Evolutionary conservation across 2,113 vertebrate species (phyloP).

Genomic region (Macrotis lagotis): DNA sequence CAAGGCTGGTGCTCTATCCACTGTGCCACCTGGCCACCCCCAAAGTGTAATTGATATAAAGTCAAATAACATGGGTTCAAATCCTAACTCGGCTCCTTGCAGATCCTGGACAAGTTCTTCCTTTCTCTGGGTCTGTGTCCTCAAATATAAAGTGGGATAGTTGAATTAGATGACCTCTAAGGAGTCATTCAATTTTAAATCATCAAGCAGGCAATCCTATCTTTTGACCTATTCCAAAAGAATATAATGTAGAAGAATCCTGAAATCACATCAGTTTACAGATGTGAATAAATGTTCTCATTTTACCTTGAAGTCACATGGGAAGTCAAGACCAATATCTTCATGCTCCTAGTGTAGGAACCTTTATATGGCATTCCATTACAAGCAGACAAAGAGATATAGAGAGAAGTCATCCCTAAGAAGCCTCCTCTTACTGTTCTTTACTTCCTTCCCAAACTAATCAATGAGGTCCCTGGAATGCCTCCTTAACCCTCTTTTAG

Average conservation of each 20-base stretch:
- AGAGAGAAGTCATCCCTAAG: not conserved
- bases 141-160: not conserved
- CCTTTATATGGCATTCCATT: too few relatives aligned
- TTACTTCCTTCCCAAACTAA: constrained; percentile 62
- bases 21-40: too few relatives aligned
- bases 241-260: not conserved
- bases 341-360: not conserved
- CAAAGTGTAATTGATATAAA: not conserved
- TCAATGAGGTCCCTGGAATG: constrained; percentile 21
- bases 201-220: not conserved
- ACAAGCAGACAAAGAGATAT: not conserved
- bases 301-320: not conserved
- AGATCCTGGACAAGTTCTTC: not conserved
- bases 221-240: not conserved
- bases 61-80: not conserved
- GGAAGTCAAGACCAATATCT: not conserved
- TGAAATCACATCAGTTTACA: not conserved
- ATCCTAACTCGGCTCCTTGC: not conserved
- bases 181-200: not conserved
- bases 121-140: not conserved
- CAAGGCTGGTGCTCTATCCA: too few relatives aligned
- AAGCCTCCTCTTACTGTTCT: not conserved
- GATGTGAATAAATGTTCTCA: not conserved
- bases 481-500: not conserved
- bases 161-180: not conserved